Base-by-base conservation (phyloP, 2,113 vertebrate genomes). In the Tupaia chinensis region DNA sequence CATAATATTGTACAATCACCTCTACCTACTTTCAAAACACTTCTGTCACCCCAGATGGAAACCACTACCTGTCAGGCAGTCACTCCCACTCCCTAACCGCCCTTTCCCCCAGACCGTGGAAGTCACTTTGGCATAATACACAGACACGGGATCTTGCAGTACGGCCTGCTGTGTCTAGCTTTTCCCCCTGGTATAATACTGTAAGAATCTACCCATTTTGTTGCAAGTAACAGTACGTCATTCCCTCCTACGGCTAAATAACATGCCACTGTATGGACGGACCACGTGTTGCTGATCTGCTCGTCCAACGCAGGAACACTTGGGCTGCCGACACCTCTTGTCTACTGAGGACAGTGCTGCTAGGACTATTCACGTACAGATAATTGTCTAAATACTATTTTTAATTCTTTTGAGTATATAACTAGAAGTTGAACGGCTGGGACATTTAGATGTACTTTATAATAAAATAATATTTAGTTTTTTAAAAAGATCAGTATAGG, bases 11-110 rank as follows among this genome's bases (percentile, higher is more conserved):
- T 29, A 14, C 22, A 61, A 60, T 65, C 34, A 83, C 22, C 3
- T 83, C 70, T 88, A 60, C 63, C 32, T 44, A 65, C 23, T 70
- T 79, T 14, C n/a, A 89, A 89, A 95, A 70, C n/a, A 79, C 32
- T 78, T 89, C 44, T n/a, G 68, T 61, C 27, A 72, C 8, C 23
- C 84, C 58, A 68, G 83, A 83, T 68, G 14, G 68, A 81, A 80
- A 54, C 5, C 11, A 22, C 9, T 56, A n/a, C 58, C 4, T 44
- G 9, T 69, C 32, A 87, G 69, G 44, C 5, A 80, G 54, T 22
- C 58, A 66, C 14, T 73, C 66, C 65, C 58, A 66, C 14, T 73
- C 66, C 65, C 78, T 54, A 69, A 8, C 9, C 16, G 25, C 27
- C 27, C 54, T 16, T 54, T 54, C 7, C 61, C 8, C 4, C 15